Conservation (phyloP, 2,113 vertebrate genomes). For the Calyptomena viridis region DNA sequence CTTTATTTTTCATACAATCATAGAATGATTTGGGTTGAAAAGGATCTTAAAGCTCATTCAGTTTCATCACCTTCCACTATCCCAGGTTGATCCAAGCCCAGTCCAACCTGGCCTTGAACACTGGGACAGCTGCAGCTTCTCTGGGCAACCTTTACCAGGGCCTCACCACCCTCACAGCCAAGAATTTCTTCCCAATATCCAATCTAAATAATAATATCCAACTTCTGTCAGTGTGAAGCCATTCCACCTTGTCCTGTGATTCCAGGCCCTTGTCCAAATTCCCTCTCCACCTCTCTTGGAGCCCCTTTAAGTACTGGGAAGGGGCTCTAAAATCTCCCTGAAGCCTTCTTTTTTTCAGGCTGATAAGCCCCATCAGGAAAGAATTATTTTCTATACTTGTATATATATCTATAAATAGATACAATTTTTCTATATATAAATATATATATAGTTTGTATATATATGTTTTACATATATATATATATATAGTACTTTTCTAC, state of each 20-base stretch:
- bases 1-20: background rate
- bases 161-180: background rate
- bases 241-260: background rate
- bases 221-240: background rate
- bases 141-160: background rate
- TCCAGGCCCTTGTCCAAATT: background rate
- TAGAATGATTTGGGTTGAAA: background rate
- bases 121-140: background rate
- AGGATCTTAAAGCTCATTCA: background rate
- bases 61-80: rapidly evolving
- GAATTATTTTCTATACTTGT: background rate
- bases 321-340: too few relatives aligned
- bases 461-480: too few relatives aligned
- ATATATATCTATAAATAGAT: background rate
- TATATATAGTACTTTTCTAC: background rate
- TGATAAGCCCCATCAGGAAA: background rate
- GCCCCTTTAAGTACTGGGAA: background rate
- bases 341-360: background rate
- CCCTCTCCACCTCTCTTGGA: background rate
- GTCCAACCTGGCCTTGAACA: background rate
- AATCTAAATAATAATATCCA: rapidly evolving
- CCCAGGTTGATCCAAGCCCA: background rate
- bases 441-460: background rate
- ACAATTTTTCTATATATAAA: background rate
- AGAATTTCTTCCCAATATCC: background rate